Evolutionary conservation across 2,888 invertebrate genomes (phyloP), one percentile per base, ranked within the genome.

Genomic region (Parasteatoda lunata): DNA sequence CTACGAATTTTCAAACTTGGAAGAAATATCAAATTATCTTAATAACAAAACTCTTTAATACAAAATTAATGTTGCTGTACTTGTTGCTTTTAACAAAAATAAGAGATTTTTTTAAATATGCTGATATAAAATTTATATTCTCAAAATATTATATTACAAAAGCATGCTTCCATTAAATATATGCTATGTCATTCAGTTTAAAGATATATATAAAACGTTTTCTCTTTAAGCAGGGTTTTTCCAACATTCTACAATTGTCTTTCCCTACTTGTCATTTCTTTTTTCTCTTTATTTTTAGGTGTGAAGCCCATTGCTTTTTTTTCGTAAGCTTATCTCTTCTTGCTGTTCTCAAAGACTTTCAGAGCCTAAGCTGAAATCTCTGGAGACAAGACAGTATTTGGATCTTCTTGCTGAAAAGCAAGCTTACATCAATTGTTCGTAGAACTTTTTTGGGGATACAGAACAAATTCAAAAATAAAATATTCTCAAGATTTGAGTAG

Each of bases 361-460:
- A n/a, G 59, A 7, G 59, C 59, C 59, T 59, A 59, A 59, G 59
- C 59, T n/a, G 59, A 59, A 59, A 59, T 59, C 59, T 59, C 59
- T 59, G 59, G 59, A 59, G 59, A 59, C 59, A 59, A 59, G 59
- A 59, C 59, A 59, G 59, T 59, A 59, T 59, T 59, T 59, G 59
- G 59, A 59, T 59, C 11, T 59, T 59, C 59, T n/a, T 13, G 59
- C 59, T 59, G 59, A 59, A 59, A 59, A 13, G 59, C 8, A 59
- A 7, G 59, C 59, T 59, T 59, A 59, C 59, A 59, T 59, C 59
- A 9, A 59, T 59, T 59, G 59, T n/a, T n/a, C n/a, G n/a, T 4
- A 59, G 59, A 59, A 59, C 9, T n/a, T 8, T 59, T 5, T 9
- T 8, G n/a, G 59, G 59, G 59, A 59, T 59, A 9, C 59, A n/a